A percentile compares a stretch with the other conserved stretches of the same genome.
Evolutionary conservation across 2,113 vertebrate species (phyloP).

Genomic region (Poecile atricapillus): DNA sequence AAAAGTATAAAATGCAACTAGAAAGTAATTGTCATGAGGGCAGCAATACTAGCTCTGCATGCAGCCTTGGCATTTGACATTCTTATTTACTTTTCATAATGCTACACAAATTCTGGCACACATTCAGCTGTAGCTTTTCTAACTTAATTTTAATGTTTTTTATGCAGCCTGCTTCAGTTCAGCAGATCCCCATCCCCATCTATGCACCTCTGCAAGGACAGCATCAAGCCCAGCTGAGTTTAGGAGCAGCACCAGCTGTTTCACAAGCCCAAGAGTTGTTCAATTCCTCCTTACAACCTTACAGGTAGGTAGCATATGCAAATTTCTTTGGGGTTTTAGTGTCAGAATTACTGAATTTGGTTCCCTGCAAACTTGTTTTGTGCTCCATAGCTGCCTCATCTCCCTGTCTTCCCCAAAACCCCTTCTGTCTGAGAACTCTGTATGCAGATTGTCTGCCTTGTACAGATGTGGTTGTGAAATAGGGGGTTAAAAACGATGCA

Average conservation of each 20-base stretch:
- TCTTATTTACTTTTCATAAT: not conserved
- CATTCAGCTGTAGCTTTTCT: not conserved
- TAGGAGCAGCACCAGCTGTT: constrained; percentile 87
- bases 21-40: not conserved
- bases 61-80: not conserved
- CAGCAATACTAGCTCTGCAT: not conserved
- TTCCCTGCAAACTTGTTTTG: not conserved
- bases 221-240: constrained; percentile 86
- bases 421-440: not conserved
- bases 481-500: fast-evolving
- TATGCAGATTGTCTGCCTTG: not conserved
- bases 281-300: constrained; percentile 90
- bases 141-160: not conserved
- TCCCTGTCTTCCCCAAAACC: not conserved
- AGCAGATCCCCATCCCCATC: constrained; percentile 94
- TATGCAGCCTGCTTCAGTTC: constrained; percentile 85
- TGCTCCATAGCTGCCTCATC: not conserved
- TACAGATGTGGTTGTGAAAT: not conserved
- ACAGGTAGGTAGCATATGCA: constrained; percentile 74
- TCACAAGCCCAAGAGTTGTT: constrained; percentile 96
- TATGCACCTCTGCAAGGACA: constrained; percentile 95
- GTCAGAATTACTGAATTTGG: not conserved
- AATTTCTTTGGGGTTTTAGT: not conserved
- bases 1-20: not conserved
- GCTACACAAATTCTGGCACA: not conserved